phyloP scores from a whole-genome alignment of 2,888 invertebrate species.

The Cerceris ruficornis region DNA sequence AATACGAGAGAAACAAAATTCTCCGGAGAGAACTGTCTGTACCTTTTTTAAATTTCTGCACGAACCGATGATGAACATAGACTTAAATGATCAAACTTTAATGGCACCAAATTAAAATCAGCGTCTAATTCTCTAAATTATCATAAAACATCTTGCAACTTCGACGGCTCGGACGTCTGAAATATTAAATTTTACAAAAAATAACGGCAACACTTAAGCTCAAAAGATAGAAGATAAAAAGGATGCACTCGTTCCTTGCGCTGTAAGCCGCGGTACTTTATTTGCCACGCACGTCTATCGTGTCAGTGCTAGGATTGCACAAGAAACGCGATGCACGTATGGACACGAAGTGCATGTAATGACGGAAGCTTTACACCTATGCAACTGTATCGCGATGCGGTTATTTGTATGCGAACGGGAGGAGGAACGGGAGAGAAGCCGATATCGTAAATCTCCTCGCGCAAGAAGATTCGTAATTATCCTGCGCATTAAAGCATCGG shows the following conservation, averaged over 20 bases:
- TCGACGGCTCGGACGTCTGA: no score
- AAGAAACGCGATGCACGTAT: slow-evolving; percentile 40
- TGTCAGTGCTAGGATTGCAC: slow-evolving; percentile 50
- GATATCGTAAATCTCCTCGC: slow-evolving; percentile 75
- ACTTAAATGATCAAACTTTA: no score
- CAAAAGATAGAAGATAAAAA: no score
- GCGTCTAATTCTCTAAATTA: no score
- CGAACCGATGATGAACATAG: no score
- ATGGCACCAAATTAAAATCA: no score
- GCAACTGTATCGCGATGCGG: slow-evolving; percentile 64
- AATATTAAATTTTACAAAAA: no score
- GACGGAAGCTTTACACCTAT: slow-evolving; percentile 49
- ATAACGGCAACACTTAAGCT: no score
- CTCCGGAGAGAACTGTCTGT: no score
- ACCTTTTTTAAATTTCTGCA: no score
- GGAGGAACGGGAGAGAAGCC: slow-evolving; percentile 25
- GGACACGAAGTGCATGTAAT: slow-evolving; percentile 6
- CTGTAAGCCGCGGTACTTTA: slow-evolving; percentile 5
- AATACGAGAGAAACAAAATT: no score
- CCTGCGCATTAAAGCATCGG: slow-evolving; percentile 74
- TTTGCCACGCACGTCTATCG: slow-evolving; percentile 23
- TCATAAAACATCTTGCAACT: no score
- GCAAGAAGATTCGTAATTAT: slow-evolving; percentile 76
- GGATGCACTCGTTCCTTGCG: slow-evolving; percentile 22
- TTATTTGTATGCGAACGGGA: slow-evolving; percentile 71